phyloP scores from a whole-genome alignment of 2,888 invertebrate genomes.

The Polyploca ridens region DNA sequence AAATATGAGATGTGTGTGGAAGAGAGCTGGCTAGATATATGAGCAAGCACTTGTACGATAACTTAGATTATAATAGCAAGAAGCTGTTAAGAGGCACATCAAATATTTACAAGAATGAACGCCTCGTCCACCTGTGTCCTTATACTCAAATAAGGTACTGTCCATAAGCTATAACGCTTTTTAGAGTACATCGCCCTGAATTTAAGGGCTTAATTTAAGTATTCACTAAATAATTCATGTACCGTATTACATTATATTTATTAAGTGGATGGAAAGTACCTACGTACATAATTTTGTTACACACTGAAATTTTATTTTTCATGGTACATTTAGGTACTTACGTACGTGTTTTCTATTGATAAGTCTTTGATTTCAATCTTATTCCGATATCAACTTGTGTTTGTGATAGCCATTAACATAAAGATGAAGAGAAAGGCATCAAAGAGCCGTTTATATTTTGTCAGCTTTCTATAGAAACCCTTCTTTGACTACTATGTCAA shows the following conservation, averaged over 20 bases:
- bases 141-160: constrained; percentile 46
- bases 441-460: not conserved
- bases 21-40: not conserved
- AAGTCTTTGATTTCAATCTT: not conserved
- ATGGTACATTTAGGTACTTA: too few species aligned
- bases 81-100: constrained; percentile 68
- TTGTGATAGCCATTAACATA: not conserved
- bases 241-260: not conserved
- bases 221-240: constrained; percentile 4
- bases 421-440: not conserved
- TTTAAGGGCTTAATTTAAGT: constrained; percentile 11
- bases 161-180: constrained; percentile 40
- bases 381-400: not conserved
- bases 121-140: constrained; percentile 71
- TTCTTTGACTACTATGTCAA: not conserved
- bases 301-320: not conserved
- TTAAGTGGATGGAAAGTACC: not conserved
- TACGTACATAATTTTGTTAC: not conserved
- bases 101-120: constrained; percentile 70
- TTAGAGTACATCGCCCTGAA: constrained; percentile 18
- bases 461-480: not conserved
- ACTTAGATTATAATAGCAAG: constrained; percentile 48
- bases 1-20: constrained; percentile 27
- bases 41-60: constrained; percentile 28
- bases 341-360: too few species aligned